Evolutionary conservation across 2,113 vertebrate species (phyloP), one percentile per base, ranked within the genome.

Genomic region (Ophiodon elongatus): DNA sequence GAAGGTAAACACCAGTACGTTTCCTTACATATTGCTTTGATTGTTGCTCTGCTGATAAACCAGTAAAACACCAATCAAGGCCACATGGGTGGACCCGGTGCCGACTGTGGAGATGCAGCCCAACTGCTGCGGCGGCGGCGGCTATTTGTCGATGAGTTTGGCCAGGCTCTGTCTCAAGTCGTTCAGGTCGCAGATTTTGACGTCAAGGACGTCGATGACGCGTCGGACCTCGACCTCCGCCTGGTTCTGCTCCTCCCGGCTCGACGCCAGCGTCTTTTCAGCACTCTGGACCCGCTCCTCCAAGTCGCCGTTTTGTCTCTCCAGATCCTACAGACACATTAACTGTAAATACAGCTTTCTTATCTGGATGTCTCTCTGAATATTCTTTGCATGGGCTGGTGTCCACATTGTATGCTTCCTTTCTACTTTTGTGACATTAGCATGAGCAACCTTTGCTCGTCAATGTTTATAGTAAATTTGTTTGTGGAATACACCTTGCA

Each of bases 151-250:
- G 0, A 98, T 80, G 76, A 99, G 96, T 79, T 97, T 96, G 41
- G 97, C 96, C 57, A 99, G 91, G 78, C 95, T 97, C 86, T 97
- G 96, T 3, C 97, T 94, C 50, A 99, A 93, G 92, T 97, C 96
- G 0, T 94, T 97, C 76, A 99, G 95, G 93, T 99, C 97, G 0
- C 96, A 96, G 50, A 99, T 96, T 93, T 99, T 97, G 81, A 97
- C 92, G 0, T 99, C 98, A 86, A 99, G 95, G 39, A 96, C 93
- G 62, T 97, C 95, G 0, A 97, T 95, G 6, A 96, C 94, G 43
- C 92, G 95, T 78, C 87, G 91, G 64, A 98, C 95, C 79, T 99
- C 97, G 0, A n/a, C 88, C 59, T 96, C 95, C 0, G 96, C 85
- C 60, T 94, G 95, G 57, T 94, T 94, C 75, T 94, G 94, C 76